Percentiles rank a stretch among this genome's conserved stretches.
phyloP scores from a whole-genome alignment of 2,113 vertebrate species.

The Nothobranchius furzeri region DNA sequence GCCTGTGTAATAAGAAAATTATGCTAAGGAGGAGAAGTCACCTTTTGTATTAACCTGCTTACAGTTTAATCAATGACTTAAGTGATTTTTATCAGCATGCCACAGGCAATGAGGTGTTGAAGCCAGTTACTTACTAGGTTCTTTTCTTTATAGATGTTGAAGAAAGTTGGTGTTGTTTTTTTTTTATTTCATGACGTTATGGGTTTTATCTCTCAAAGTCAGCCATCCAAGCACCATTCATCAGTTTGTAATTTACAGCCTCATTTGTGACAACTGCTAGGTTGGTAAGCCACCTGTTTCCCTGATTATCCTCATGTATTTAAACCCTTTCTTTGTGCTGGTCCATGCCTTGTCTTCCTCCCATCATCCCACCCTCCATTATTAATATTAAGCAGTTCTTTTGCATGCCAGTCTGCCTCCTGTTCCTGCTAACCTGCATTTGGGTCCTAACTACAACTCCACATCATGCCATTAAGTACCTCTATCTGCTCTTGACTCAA shows the following conservation, averaged over 20 bases:
- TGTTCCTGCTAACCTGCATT: too few relatives aligned
- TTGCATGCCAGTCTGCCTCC: too few relatives aligned
- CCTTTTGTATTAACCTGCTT: constrained; percentile 76
- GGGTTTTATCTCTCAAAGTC: constrained; percentile 26
- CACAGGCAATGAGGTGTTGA: constrained; percentile 62
- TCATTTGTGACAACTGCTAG: constrained; percentile 21
- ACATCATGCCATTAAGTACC: too few relatives aligned
- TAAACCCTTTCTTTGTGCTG: too few relatives aligned
- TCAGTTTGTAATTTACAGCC: constrained; percentile 30
- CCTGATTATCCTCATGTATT: too few relatives aligned
- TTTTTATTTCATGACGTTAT: constrained; percentile 26
- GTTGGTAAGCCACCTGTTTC: too few relatives aligned
- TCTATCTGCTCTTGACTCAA: too few relatives aligned
- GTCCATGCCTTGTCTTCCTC: too few relatives aligned
- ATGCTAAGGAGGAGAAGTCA: constrained; percentile 69
- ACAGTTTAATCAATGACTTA: constrained; percentile 78
- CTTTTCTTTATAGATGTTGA: constrained; percentile 47
- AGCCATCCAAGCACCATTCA: constrained; percentile 27
- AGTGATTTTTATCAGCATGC: constrained; percentile 73
- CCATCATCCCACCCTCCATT: too few relatives aligned
- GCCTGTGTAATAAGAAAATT: constrained; percentile 75
- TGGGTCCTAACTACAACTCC: too few relatives aligned
- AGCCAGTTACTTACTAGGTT: constrained; percentile 34
- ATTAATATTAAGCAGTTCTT: too few relatives aligned
- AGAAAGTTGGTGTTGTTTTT: constrained; percentile 19